Conservation (phyloP, 2,797 vertebrate species). For the Cheirogaleus major region DNA sequence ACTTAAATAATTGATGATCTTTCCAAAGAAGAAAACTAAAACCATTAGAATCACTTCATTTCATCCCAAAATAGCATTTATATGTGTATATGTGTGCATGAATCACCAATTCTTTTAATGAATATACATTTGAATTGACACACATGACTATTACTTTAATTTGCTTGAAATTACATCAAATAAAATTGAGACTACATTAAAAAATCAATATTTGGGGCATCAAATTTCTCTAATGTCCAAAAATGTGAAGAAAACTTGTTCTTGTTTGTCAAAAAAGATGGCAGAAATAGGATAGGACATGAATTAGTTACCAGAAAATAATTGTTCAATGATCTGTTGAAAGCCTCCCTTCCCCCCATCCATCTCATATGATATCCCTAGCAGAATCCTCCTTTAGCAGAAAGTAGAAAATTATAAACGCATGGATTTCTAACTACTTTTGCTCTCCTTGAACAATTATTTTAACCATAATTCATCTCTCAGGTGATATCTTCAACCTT, state of each 20-base stretch:
- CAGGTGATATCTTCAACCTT: not conserved
- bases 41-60: not conserved
- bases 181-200: conserved; percentile 24
- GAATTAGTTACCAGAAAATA: not conserved
- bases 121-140: not conserved
- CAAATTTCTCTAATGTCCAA: not conserved
- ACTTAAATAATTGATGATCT: conserved; percentile 66
- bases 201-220: conserved; percentile 19
- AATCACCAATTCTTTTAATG: not conserved
- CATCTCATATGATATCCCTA: not conserved
- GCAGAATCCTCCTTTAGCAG: not conserved
- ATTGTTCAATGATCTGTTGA: not conserved
- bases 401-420: not conserved
- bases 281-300: not conserved
- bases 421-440: not conserved
- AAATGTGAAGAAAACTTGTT: not conserved
- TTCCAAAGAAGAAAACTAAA: conserved; percentile 48
- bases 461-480: conserved; percentile 36
- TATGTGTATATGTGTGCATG: not conserved
- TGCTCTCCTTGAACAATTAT: not conserved
- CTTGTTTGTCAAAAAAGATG: not conserved
- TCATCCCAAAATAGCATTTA: not conserved
- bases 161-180: conserved; percentile 13
- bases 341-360: not conserved
- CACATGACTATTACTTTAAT: not conserved